phyloP scores from a whole-genome alignment of 2,888 invertebrate species.

The Thysanoteuthis rhombus region DNA sequence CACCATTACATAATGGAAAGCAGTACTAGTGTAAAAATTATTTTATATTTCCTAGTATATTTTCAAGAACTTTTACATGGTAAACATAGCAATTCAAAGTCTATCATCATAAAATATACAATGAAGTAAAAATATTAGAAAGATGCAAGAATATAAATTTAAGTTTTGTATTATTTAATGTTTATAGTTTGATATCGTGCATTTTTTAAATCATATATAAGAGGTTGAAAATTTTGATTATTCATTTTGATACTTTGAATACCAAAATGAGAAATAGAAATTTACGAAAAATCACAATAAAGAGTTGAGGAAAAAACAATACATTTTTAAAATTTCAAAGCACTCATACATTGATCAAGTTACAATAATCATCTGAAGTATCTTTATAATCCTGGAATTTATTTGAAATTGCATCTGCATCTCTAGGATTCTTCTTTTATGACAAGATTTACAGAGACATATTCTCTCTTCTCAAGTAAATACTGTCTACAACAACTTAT shows the following conservation, averaged over 20 bases:
- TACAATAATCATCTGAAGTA: neutral
- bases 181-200: neutral
- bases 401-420: neutral
- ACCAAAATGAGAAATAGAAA: neutral
- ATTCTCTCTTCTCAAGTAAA: neutral
- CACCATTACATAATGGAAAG: neutral
- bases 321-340: no score
- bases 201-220: neutral
- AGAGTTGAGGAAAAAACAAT: no score
- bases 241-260: neutral
- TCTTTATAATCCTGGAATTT: neutral
- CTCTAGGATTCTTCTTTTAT: neutral
- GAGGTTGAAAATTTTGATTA: no score
- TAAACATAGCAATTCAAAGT: neutral
- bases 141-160: neutral
- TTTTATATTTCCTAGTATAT: neutral
- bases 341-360: neutral
- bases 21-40: neutral
- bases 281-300: no score
- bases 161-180: no score
- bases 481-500: neutral
- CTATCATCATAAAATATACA: neutral
- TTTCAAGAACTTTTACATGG: neutral
- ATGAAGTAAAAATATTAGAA: neutral
- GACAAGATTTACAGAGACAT: neutral